Conservation (phyloP, 2,888 invertebrate genomes). For the Drosophila subquinaria region DNA sequence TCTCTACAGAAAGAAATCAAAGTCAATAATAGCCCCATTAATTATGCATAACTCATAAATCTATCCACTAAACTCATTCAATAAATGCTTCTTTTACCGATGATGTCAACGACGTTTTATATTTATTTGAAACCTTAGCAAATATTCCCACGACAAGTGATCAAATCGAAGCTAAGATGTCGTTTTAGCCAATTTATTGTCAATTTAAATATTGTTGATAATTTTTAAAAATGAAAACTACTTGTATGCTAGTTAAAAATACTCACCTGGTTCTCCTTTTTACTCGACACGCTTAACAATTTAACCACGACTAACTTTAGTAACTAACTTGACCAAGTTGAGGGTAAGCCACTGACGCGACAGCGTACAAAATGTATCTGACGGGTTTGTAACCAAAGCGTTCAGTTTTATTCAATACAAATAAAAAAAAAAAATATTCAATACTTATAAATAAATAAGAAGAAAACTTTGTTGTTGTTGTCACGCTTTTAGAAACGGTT, state of each 20-base stretch:
- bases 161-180: neutral
- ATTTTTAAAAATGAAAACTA: neutral
- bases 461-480: conserved; percentile 54
- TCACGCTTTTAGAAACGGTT: conserved; percentile 42
- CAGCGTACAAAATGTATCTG: conserved; percentile 68
- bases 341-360: conserved; percentile 36
- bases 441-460: conserved; percentile 27
- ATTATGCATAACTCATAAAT: conserved; percentile 67
- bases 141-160: conserved; percentile 25
- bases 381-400: conserved; percentile 57
- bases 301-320: conserved; percentile 3
- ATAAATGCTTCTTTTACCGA: conserved; percentile 27
- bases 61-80: conserved; percentile 40
- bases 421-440: conserved; percentile 6
- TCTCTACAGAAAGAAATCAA: conserved; percentile 44
- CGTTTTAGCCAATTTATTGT: neutral
- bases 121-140: neutral
- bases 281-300: neutral
- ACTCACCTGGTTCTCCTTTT: conserved; percentile 2
- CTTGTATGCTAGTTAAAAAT: neutral
- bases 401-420: conserved; percentile 56
- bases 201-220: neutral
- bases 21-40: conserved; percentile 42
- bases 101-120: conserved; percentile 28
- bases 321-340: conserved; percentile 11